These are phyloP conservation scores for Neomorphus geoffroyi DNA, from an alignment of 2,797 vertebrate genomes.

Conservation along the genomic window DNA sequence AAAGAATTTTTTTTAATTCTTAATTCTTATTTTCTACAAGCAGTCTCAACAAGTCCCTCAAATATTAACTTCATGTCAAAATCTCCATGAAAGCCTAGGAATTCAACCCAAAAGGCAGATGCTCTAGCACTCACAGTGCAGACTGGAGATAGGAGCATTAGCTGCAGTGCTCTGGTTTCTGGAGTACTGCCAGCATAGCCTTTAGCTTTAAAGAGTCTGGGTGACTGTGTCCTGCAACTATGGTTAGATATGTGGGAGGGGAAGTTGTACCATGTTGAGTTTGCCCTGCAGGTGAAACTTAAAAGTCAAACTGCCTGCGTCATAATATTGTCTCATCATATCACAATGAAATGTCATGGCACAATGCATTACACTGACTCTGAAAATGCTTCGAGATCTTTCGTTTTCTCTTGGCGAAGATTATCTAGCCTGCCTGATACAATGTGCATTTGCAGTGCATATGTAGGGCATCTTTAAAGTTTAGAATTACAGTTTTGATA, in stretches of 20 bases:
- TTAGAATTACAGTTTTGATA: neutral
- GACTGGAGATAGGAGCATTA: neutral
- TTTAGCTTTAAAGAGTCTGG: neutral
- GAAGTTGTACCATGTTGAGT: neutral
- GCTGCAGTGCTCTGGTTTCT: neutral
- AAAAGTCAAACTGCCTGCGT: neutral
- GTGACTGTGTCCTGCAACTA: neutral
- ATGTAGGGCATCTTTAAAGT: neutral
- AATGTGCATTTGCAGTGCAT: neutral
- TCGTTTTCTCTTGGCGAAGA: neutral
- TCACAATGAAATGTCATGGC: neutral
- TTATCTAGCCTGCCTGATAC: neutral
- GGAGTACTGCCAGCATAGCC: neutral
- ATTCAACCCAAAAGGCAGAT: neutral
- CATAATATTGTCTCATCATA: neutral
- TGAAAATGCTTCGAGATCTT: neutral
- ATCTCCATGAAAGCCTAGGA: neutral
- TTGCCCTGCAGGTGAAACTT: neutral
- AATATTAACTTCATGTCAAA: neutral
- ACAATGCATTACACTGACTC: neutral
- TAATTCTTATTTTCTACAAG: neutral
- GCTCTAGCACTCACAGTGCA: neutral
- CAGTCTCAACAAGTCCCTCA: neutral
- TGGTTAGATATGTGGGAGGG: neutral
- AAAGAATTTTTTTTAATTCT: neutral